phyloP scores from a whole-genome alignment of 2,888 invertebrate species.

The Agonopterix heracliana region DNA sequence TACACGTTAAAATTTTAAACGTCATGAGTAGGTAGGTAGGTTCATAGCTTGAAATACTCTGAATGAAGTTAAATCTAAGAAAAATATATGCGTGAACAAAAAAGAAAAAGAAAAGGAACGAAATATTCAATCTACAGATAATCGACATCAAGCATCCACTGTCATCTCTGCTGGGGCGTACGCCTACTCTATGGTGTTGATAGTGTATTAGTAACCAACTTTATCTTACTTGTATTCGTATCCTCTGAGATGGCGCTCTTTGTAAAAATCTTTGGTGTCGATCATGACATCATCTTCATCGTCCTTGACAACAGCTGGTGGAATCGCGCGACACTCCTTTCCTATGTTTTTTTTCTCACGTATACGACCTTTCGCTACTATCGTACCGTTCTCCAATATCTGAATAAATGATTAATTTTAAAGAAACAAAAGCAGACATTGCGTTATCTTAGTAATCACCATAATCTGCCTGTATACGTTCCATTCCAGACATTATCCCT shows the following conservation, averaged over 20 bases:
- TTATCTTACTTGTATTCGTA: conserved; percentile 76
- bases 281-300: conserved; percentile 53
- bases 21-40: too few relatives aligned
- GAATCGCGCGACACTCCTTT: conserved; percentile 67
- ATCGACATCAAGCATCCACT: too few relatives aligned
- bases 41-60: too few relatives aligned
- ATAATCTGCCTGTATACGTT: neutral
- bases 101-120: too few relatives aligned
- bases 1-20: too few relatives aligned
- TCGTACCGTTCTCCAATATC: conserved; percentile 81
- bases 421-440: neutral
- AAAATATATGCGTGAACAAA: too few relatives aligned
- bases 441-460: neutral
- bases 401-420: conserved; percentile 23
- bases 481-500: neutral
- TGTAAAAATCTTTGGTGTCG: conserved; percentile 78
- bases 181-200: too few relatives aligned
- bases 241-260: conserved; percentile 82
- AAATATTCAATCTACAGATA: too few relatives aligned
- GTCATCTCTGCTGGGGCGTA: too few relatives aligned
- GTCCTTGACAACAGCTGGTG: conserved; percentile 46
- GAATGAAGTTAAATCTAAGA: too few relatives aligned
- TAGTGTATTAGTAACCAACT: too few relatives aligned
- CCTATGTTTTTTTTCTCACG: conserved; percentile 75
- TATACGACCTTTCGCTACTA: conserved; percentile 83